Percentiles rank a stretch among this genome's conserved stretches.
These are phyloP conservation scores for Metridium senile DNA, from an alignment of 92 coral and sea anemone species.

Conservation along the genomic window DNA sequence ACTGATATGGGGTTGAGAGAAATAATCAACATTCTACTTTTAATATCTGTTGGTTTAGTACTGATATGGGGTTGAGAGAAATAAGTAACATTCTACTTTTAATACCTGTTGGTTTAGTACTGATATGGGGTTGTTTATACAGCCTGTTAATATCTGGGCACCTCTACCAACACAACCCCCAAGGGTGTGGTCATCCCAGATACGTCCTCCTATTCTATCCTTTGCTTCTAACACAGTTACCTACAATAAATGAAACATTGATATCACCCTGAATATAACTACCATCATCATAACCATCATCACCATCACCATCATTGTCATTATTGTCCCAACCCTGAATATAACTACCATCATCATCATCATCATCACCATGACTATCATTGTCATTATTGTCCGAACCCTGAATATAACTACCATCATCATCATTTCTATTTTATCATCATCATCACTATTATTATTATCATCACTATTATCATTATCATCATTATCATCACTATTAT, in stretches of 20 bases:
- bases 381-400: not conserved
- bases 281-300: not conserved
- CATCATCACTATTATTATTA: not conserved
- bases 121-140: constrained; percentile 87
- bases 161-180: constrained; percentile 94
- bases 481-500: not conserved
- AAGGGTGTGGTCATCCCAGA: constrained; percentile 71
- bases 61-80: no score
- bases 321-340: not conserved
- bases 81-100: no score
- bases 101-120: constrained; percentile 48
- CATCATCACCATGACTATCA: not conserved
- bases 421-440: not conserved
- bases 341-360: not conserved
- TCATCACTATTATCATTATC: not conserved
- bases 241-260: constrained; percentile 25
- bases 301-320: not conserved
- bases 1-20: no score
- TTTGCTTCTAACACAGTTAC: constrained; percentile 91
- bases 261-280: not conserved
- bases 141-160: constrained; percentile 96
- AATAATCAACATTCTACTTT: no score
- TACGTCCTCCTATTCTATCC: constrained; percentile 96
- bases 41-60: no score
- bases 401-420: not conserved